Conservation (phyloP, 2,113 vertebrate species). For the Nicator chloris region DNA sequence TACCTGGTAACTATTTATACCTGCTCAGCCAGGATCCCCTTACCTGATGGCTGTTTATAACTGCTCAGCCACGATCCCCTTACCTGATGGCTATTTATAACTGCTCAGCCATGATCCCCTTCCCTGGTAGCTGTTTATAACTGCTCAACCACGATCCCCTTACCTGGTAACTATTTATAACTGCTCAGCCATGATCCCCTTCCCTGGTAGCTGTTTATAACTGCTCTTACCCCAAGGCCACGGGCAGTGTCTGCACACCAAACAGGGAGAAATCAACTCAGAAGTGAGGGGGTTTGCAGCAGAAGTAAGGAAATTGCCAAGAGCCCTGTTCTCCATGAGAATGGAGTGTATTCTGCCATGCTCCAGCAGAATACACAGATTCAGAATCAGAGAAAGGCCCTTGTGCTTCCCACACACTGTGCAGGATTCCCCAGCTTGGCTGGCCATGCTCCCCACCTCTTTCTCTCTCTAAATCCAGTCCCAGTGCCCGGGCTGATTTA, state of each 20-base stretch:
- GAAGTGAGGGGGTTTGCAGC: background rate
- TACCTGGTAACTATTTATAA: too few species aligned
- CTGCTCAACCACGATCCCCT: background rate
- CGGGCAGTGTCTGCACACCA: background rate
- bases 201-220: too few species aligned
- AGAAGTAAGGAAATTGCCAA: background rate
- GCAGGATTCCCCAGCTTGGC: background rate
- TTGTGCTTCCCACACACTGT: background rate
- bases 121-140: slow-evolving; percentile 51
- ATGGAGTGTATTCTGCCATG: too few species aligned
- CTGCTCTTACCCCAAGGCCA: background rate
- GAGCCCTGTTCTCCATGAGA: background rate
- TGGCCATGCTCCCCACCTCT: background rate
- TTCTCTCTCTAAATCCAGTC: background rate
- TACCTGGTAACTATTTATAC: slow-evolving; percentile 65
- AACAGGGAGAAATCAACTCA: background rate
- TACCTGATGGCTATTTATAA: slow-evolving; percentile 52
- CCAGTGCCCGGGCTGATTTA: background rate
- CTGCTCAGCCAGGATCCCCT: background rate
- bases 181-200: background rate
- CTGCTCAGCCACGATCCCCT: background rate
- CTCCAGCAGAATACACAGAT: background rate
- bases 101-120: background rate
- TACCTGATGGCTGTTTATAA: slow-evolving; percentile 51
- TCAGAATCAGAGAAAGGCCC: background rate